Evolutionary conservation across 1,140 invertebrate genomes (phyloP), one percentile per base, ranked within the genome.

Genomic region (Olivierus martensii): DNA sequence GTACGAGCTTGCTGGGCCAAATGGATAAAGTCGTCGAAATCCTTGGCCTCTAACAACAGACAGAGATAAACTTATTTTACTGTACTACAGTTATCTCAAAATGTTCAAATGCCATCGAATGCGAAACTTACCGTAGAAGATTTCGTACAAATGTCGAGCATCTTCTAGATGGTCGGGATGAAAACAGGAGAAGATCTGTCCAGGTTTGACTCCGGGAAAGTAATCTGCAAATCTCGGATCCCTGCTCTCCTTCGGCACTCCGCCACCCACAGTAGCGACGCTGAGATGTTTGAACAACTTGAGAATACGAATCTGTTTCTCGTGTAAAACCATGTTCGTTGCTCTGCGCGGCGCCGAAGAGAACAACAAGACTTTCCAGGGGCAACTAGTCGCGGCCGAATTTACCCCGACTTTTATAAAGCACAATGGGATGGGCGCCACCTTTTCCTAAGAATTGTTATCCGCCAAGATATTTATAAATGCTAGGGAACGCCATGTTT

Each of bases 251-350:
- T 15, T 49, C 6, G 60, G 39, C 37, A 52, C 47, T 49, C 37
- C 21, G n/a, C 51, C 35, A 15, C 51, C 17, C 5, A 45, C 34
- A 22, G 62, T 55, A 14, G 18, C 42, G 12, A 46, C 56, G 11
- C 15, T 62, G 7, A 56, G 12, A n/a, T 56, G 61, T 18, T 15
- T 34, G 34, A 35, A 46, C 45, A 46, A 19, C 5, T 17, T 15
- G 6, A 46, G 11, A 6, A 28, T n/a, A 10, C 45, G 34, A 15
- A n/a, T 46, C 18, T 28, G 21, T 14, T 21, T 46, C 18, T 46
- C 21, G 14, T 22, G 14, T 7, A 46, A 5, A 6, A 15, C 18
- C 21, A 35, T 22, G 21, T 73, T 52, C 74, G 77, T 52, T 76
- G 79, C 0, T 59, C 73, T 1, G 28, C 4, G 28, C 28, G 28